A percentile compares a stretch with the other conserved stretches of the same genome.
phyloP scores from a whole-genome alignment of 35 echinoderm and acorn worm species.

The Acanthaster planci region DNA sequence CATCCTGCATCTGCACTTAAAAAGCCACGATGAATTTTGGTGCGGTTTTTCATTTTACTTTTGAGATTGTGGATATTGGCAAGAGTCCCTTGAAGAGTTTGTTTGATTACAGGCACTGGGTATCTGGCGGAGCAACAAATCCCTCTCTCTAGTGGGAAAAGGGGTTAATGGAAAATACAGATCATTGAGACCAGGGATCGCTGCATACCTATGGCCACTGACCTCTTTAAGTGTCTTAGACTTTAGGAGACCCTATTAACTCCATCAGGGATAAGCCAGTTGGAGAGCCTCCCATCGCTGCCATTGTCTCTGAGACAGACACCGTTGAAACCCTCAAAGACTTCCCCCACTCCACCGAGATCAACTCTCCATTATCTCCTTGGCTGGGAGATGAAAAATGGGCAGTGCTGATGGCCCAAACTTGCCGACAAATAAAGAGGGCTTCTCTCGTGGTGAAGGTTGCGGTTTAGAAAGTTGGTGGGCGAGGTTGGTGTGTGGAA shows the following conservation, averaged over 20 bases:
- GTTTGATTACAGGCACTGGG: too few species aligned
- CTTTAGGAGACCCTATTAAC: conserved; percentile 21
- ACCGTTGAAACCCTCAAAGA: neutral
- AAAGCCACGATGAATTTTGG: too few species aligned
- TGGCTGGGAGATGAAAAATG: neutral
- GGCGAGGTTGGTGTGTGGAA: neutral
- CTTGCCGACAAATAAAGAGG: neutral
- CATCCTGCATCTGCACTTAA: too few species aligned
- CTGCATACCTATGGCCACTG: neutral
- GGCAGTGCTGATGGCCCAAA: neutral
- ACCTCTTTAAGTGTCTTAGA: neutral
- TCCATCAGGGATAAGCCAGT: conserved; percentile 9
- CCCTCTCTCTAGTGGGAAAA: too few species aligned
- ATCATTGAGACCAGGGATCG: neutral
- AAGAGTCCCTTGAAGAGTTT: too few species aligned
- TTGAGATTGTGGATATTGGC: too few species aligned
- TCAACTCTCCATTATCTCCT: neutral
- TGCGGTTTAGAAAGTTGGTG: neutral
- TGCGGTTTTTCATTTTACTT: too few species aligned
- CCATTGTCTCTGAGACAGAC: neutral
- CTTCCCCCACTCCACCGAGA: neutral
- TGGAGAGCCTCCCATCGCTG: neutral
- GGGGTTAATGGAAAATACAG: conserved; percentile 2
- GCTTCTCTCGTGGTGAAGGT: neutral
- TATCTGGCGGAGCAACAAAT: too few species aligned